phyloP scores from a whole-genome alignment of 2,888 invertebrate genomes.

The Chrysodeixis includens region DNA sequence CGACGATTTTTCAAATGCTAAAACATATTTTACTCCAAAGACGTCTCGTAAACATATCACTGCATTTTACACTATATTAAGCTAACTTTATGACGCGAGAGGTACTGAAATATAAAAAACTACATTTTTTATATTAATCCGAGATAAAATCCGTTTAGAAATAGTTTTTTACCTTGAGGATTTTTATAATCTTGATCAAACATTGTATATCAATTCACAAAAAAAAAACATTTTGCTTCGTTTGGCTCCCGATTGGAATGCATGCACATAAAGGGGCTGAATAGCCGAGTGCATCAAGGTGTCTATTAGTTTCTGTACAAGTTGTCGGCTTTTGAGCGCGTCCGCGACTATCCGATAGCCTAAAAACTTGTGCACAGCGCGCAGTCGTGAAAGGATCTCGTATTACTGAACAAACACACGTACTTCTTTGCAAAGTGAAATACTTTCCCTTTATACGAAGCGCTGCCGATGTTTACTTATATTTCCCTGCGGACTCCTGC shows the following conservation, averaged over 20 bases:
- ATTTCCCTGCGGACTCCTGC: not conserved
- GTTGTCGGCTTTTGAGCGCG: not conserved
- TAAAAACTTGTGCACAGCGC: not conserved
- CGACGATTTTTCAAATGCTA: too few relatives aligned
- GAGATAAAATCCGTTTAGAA: too few relatives aligned
- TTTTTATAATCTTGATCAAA: too few relatives aligned
- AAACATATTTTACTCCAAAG: too few relatives aligned
- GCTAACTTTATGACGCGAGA: too few relatives aligned
- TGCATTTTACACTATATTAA: too few relatives aligned
- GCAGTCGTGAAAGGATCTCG: constrained; percentile 5
- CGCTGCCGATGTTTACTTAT: not conserved
- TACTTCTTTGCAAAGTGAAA: not conserved
- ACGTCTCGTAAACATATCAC: too few relatives aligned
- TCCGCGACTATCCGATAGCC: constrained; percentile 3
- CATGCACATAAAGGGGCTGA: not conserved
- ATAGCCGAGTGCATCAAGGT: not conserved
- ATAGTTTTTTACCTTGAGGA: too few relatives aligned
- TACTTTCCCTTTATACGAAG: not conserved
- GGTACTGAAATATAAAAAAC: too few relatives aligned
- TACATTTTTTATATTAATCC: too few relatives aligned
- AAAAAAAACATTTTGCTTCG: not conserved
- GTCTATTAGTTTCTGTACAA: not conserved
- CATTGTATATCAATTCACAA: too few relatives aligned
- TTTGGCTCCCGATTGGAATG: too few relatives aligned
- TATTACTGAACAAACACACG: not conserved